A percentile compares a stretch with the other conserved stretches of the same genome.
Evolutionary conservation across 2,113 vertebrate species (phyloP).

Genomic region (Sigmodon hispidus): DNA sequence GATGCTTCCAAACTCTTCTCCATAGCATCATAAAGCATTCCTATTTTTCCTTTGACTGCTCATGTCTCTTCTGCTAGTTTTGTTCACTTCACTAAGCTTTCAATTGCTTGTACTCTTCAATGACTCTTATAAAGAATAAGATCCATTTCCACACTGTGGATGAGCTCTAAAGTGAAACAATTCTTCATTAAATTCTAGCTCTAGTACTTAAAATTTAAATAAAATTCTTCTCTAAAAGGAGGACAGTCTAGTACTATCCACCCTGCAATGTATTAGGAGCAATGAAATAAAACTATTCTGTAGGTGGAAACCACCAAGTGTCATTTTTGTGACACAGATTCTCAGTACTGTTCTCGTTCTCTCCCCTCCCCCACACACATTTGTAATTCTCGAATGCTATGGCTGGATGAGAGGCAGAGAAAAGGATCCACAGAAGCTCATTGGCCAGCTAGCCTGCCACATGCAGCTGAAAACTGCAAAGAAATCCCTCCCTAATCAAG

Average conservation of each 20-base stretch:
- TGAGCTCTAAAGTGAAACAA: constrained; percentile 31
- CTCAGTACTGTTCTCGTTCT: neutral
- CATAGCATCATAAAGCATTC: constrained; percentile 8
- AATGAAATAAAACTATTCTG: constrained; percentile 37
- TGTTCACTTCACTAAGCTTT: neutral
- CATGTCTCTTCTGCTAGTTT: neutral
- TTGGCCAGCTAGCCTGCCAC: neutral
- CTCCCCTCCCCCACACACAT: constrained; percentile 9
- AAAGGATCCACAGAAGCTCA: neutral
- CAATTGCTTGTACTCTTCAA: constrained; percentile 35
- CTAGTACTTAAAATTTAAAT: constrained; percentile 39
- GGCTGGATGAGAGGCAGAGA: neutral
- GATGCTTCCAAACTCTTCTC: neutral
- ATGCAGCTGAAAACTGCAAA: neutral
- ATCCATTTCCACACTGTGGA: neutral
- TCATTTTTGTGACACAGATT: constrained; percentile 38
- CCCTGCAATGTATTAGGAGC: neutral
- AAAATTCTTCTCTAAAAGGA: constrained; percentile 25
- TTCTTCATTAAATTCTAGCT: constrained; percentile 37
- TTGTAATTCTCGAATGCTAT: neutral
- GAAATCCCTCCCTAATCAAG: neutral
- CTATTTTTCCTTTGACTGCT: neutral
- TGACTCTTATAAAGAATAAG: constrained; percentile 39
- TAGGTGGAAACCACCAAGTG: neutral
- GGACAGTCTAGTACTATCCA: neutral